phyloP scores from a whole-genome alignment of 2,888 invertebrate species.

The Cybosia mesomella region DNA sequence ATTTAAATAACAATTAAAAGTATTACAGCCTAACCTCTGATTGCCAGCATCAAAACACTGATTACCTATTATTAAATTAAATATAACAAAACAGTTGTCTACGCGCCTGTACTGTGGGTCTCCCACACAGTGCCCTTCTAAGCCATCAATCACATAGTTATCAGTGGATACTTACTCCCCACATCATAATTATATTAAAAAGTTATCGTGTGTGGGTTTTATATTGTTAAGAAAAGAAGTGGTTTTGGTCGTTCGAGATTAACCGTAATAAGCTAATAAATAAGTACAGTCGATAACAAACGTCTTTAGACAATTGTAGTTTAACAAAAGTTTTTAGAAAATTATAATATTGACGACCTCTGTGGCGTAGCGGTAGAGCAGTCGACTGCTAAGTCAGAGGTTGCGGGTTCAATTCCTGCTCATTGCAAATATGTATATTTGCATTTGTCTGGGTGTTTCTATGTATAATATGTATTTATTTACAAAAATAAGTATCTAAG shows the following conservation, averaged over 20 bases:
- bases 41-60: not conserved
- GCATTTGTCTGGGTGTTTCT: no score
- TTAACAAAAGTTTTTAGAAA: not conserved
- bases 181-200: constrained; percentile 78
- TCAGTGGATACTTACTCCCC: constrained; percentile 59
- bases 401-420: no score
- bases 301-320: not conserved
- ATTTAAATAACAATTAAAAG: not conserved
- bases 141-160: constrained; percentile 74
- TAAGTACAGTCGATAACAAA: constrained; percentile 5
- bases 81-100: constrained; percentile 15
- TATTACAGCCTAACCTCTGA: not conserved
- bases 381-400: no score
- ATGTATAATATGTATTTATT: no score
- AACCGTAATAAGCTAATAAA: not conserved
- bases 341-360: no score
- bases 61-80: not conserved
- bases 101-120: constrained; percentile 10
- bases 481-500: no score
- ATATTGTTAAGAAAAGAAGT: constrained; percentile 9
- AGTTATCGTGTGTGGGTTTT: constrained; percentile 60
- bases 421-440: no score
- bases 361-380: no score
- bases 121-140: constrained; percentile 66
- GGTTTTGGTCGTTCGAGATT: constrained; percentile 6